phyloP scores from a whole-genome alignment of 1,140 invertebrate genomes.

The Armadillidium nasatum region DNA sequence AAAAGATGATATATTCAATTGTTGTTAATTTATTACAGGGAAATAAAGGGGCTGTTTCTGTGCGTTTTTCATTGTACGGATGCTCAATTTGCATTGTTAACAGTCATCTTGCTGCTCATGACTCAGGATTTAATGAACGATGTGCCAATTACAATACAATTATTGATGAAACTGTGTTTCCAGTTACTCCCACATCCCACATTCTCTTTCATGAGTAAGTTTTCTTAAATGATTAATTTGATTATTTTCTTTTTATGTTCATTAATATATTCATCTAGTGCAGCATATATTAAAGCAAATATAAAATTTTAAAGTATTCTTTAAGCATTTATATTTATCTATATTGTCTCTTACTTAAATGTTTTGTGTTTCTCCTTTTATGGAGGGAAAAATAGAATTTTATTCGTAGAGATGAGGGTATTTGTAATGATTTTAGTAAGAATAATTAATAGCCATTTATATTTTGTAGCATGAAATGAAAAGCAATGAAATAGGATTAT shows the following conservation, averaged over 20 bases:
- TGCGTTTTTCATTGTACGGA: constrained; percentile 78
- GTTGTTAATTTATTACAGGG: constrained; percentile 62
- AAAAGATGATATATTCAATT: not conserved
- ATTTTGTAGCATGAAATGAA: too few relatives aligned
- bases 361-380: too few relatives aligned
- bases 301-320: too few relatives aligned
- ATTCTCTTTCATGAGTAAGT: constrained; percentile 87
- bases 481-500: too few relatives aligned
- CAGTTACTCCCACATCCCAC: constrained; percentile 65
- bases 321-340: too few relatives aligned
- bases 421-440: too few relatives aligned
- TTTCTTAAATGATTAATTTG: constrained; percentile 32
- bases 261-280: not conserved
- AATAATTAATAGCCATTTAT: too few relatives aligned
- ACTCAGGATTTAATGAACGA: constrained; percentile 69
- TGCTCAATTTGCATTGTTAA: constrained; percentile 82
- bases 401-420: too few relatives aligned
- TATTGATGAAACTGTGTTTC: constrained; percentile 60
- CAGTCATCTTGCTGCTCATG: constrained; percentile 81
- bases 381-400: too few relatives aligned
- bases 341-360: too few relatives aligned
- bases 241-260: not conserved
- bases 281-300: too few relatives aligned
- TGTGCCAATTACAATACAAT: constrained; percentile 83
- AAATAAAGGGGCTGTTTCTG: constrained; percentile 87